Base-by-base conservation (phyloP, 1,140 invertebrate genomes). In the Orussus abietinus region DNA sequence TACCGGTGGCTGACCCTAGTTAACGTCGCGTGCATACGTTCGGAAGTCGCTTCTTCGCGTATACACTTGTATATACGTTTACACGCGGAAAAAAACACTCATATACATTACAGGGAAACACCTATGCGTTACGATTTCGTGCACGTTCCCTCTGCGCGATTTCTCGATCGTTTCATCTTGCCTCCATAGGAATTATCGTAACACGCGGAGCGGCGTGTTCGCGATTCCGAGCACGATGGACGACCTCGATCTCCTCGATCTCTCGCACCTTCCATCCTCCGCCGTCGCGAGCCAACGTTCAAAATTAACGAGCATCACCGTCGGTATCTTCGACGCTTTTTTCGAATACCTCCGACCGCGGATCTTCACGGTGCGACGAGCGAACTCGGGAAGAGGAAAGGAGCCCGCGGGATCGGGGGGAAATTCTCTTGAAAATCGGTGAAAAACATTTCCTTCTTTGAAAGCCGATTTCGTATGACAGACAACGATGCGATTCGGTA, bases 141-240 rank as follows among this genome's bases (percentile, higher is more conserved):
- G 25, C 25, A 28, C n/a, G n/a, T n/a, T 33, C 9, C 15, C 15
- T 33, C 31, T n/a, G 15, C 31, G 14, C 32, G 13, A 44, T 40
- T 45, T 56, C 42, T 43, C 31, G 44, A 50, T 59, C 44, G 42
- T 64, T 64, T 66, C 51, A 59, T 69, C 67, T 69, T 69, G 64
- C 62, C 66, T 59, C 54, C 54, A 43, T 64, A 63, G 53, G 59
- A 60, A 28, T 48, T 51, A 55, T 55, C 45, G 40, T 32, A 35
- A 40, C 12, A 46, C 29, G 18, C 29, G 22, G 40, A 28, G 21
- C n/a, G 39, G 42, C 42, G 53, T 48, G 56, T 45, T 49, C 45
- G 43, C 53, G 56, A 58, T 56, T 60, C 55, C 51, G 38, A 57
- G 49, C 32, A 44, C 43, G 41, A 36, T 36, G 14, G 47, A n/a